Conservation (phyloP, 2,797 vertebrate genomes). For the Xiphorhynchus erythropygius region DNA sequence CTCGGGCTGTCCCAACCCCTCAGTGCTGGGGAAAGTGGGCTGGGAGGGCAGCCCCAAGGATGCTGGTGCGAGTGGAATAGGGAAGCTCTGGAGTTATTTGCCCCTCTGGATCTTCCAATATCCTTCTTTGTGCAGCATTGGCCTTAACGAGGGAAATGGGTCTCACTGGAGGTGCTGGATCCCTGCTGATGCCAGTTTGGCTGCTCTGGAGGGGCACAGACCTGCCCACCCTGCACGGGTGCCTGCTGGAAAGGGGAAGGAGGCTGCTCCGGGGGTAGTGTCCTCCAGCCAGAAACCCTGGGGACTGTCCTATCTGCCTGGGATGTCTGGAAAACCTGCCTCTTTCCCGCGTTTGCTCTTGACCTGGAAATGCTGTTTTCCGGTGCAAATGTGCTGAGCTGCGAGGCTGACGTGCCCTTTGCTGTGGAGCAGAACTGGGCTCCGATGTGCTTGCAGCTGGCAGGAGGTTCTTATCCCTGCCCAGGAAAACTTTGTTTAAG, state of each 20-base stretch:
- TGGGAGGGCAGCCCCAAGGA: background rate
- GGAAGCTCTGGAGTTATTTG: background rate
- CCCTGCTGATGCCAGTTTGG: background rate
- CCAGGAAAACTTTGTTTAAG: constrained; percentile 14
- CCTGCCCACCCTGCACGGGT: background rate
- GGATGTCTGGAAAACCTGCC: background rate
- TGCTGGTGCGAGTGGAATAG: background rate
- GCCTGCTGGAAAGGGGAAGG: background rate
- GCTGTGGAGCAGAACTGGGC: background rate
- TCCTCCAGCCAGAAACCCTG: background rate
- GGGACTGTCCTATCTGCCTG: background rate
- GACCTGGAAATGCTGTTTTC: constrained; percentile 50
- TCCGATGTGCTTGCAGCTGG: background rate
- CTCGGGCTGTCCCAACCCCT: accelerated
- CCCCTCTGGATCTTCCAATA: background rate
- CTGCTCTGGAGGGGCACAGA: background rate
- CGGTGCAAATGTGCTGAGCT: background rate
- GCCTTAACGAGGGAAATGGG: too few relatives aligned
- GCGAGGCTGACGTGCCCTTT: background rate
- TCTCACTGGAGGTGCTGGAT: background rate
- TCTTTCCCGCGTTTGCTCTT: background rate
- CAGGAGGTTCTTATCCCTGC: background rate
- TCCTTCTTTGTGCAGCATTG: accelerated
- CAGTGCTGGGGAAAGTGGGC: accelerated
- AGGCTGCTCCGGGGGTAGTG: background rate